Conservation (phyloP, 92 coral and sea anemone species). For the Galaxea fascicularis region DNA sequence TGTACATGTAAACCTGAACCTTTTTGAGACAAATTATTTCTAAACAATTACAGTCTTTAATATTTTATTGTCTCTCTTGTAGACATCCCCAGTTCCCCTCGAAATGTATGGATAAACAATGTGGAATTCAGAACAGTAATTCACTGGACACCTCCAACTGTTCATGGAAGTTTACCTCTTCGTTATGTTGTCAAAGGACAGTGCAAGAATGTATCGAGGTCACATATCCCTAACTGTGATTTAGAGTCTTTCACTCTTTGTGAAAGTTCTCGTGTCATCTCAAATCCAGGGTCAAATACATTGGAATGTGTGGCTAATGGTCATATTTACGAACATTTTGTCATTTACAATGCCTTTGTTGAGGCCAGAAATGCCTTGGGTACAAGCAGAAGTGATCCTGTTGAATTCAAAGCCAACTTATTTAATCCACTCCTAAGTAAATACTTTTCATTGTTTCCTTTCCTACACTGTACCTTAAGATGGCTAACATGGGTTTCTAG, state of each 20-base stretch:
- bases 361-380: constrained; percentile 32
- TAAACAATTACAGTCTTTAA: too few species aligned
- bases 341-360: constrained; percentile 22
- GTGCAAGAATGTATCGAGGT: constrained; percentile 6
- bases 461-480: too few species aligned
- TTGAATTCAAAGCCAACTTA: constrained; percentile 1
- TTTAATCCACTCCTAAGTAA: background rate
- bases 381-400: constrained; percentile 7
- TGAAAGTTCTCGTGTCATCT: background rate
- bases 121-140: constrained; percentile 13
- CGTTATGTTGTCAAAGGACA: constrained; percentile 31
- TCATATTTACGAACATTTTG: background rate
- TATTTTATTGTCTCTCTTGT: background rate
- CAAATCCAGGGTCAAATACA: background rate
- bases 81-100: constrained; percentile 44
- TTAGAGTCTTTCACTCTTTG: background rate
- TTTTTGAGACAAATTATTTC: background rate
- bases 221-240: background rate
- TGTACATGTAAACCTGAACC: background rate
- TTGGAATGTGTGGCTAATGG: background rate
- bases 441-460: background rate
- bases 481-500: background rate
- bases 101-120: constrained; percentile 39
- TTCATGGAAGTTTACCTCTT: constrained; percentile 18
- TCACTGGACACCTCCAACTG: constrained; percentile 28